Evolutionary conservation across 1,140 invertebrate species (phyloP).

Genomic region (Drosophila funebris): DNA sequence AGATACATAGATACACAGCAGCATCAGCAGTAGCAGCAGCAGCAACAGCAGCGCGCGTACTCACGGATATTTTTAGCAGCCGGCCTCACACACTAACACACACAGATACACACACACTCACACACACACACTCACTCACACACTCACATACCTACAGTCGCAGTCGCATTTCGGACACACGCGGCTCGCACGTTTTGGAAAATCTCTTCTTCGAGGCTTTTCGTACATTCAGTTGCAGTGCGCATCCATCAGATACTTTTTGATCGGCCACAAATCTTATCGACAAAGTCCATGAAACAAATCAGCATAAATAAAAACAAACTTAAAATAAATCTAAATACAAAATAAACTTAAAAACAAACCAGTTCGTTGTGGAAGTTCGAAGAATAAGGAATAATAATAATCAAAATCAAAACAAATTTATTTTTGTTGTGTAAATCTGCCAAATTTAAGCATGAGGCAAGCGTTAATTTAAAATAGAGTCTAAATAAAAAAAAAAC

Average conservation of each 20-base stretch:
- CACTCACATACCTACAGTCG: conserved; percentile 11
- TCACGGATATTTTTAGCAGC: conserved; percentile 80
- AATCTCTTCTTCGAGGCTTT: conserved; percentile 57
- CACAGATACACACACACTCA: conserved; percentile 33
- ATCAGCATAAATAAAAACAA: conserved; percentile 13
- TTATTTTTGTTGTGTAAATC: conserved; percentile 54
- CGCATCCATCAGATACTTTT: conserved; percentile 26
- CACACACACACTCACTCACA: no score
- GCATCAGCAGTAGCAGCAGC: conserved; percentile 36
- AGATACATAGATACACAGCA: conserved; percentile 51
- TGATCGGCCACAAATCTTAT: background rate
- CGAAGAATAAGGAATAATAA: conserved; percentile 51
- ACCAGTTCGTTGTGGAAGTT: conserved; percentile 46
- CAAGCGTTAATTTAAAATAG: conserved; percentile 58
- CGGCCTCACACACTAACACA: conserved; percentile 59
- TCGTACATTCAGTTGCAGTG: conserved; percentile 27
- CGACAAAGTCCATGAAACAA: conserved; percentile 1
- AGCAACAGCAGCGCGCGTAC: conserved; percentile 50
- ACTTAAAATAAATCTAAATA: conserved; percentile 23
- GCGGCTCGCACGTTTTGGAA: conserved; percentile 77
- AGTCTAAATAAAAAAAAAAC: no score
- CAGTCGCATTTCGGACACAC: conserved; percentile 54
- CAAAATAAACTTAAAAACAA: conserved; percentile 19
- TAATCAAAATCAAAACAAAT: conserved; percentile 50
- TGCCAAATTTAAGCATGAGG: conserved; percentile 69